A percentile compares a stretch with the other conserved stretches of the same genome.
Conservation (phyloP, 1,140 invertebrate species). For the Berghia stephanieae region DNA sequence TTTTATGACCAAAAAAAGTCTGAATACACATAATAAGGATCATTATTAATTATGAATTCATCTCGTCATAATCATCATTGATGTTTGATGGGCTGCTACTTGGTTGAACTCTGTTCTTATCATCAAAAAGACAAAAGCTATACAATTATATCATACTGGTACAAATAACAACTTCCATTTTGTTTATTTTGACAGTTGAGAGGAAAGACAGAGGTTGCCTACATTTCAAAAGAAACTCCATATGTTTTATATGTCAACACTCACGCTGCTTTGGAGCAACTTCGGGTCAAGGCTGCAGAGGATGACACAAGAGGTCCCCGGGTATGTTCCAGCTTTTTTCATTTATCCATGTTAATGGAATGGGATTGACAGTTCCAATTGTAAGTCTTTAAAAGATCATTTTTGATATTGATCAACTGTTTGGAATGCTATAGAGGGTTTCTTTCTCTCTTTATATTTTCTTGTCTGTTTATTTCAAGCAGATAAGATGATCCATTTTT, state of each 20-base stretch:
- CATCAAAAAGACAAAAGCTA: neutral
- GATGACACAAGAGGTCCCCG: slow-evolving; percentile 71
- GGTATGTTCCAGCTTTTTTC: slow-evolving; percentile 40
- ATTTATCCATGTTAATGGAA: neutral
- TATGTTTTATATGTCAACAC: slow-evolving; percentile 96
- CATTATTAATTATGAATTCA: neutral
- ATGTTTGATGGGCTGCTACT: too few species aligned
- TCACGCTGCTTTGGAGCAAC: slow-evolving; percentile 91
- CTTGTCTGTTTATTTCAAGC: too few species aligned
- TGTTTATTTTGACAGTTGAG: slow-evolving; percentile 46
- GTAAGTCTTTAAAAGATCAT: neutral
- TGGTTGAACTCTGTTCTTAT: neutral
- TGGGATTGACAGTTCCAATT: neutral
- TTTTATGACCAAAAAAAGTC: neutral
- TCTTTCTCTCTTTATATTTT: neutral
- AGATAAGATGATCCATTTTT: too few species aligned
- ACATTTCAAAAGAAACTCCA: slow-evolving; percentile 94
- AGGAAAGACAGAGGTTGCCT: slow-evolving; percentile 91
- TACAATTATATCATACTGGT: neutral
- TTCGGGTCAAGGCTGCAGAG: slow-evolving; percentile 81
- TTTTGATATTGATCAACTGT: neutral
- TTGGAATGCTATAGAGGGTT: neutral
- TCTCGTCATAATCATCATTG: neutral
- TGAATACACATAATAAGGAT: neutral
- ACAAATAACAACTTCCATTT: neutral